Conservation (phyloP, 2,113 vertebrate genomes). For the Cebidichthys violaceus region DNA sequence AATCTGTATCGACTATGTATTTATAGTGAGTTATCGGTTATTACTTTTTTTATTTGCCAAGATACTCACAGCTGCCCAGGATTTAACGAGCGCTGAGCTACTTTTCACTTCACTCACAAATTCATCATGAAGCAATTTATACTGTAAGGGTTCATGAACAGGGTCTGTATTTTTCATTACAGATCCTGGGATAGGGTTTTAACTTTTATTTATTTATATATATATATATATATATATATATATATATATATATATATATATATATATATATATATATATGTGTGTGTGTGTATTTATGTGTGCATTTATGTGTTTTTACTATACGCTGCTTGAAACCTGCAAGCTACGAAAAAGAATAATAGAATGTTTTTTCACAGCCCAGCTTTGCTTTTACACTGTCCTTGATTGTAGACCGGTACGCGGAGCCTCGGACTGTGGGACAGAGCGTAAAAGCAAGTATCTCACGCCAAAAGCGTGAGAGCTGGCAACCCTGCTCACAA, state of each 20-base stretch:
- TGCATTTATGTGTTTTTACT: neutral
- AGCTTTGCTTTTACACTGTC: neutral
- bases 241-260: neutral
- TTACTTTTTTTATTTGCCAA: slow-evolving; percentile 21
- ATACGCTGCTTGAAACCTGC: neutral
- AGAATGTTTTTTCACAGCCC: neutral
- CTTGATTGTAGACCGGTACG: neutral
- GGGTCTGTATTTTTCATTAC: neutral
- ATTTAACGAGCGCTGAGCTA: slow-evolving; percentile 22
- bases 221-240: neutral
- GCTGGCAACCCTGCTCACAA: slow-evolving; percentile 43
- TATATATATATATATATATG: neutral
- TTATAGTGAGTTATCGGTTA: neutral
- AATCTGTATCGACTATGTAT: neutral
- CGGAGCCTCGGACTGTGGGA: slow-evolving; percentile 14
- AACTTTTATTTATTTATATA: neutral
- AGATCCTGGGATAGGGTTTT: neutral
- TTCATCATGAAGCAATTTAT: slow-evolving; percentile 8
- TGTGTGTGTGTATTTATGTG: neutral
- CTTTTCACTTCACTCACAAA: slow-evolving; percentile 28
- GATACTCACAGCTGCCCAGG: slow-evolving; percentile 4
- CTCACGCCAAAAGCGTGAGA: slow-evolving; percentile 57
- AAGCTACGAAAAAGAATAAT: neutral
- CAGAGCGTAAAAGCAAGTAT: slow-evolving; percentile 11
- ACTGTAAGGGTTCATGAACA: neutral